phyloP scores from a whole-genome alignment of 2,888 invertebrate genomes.

The Diaprepes abbreviatus region DNA sequence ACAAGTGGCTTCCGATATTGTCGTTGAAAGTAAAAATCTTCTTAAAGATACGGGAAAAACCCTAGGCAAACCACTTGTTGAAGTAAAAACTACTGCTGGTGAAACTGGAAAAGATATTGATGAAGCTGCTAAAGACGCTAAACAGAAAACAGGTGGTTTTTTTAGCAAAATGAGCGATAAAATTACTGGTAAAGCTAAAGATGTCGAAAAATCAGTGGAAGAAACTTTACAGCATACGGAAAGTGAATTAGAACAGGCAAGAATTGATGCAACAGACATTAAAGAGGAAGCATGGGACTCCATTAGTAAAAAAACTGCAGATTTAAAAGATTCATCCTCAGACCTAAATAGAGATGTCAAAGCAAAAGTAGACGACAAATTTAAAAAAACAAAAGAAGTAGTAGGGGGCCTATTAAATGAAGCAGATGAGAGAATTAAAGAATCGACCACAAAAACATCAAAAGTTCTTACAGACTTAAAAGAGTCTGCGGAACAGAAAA shows the following conservation, averaged over 20 bases:
- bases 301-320: background rate
- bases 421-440: background rate
- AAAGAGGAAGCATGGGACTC: background rate
- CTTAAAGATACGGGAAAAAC: no score
- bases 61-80: background rate
- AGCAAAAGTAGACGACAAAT: background rate
- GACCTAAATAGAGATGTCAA: background rate
- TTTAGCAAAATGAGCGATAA: constrained; percentile 34
- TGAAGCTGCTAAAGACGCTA: background rate
- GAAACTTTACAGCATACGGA: constrained; percentile 12
- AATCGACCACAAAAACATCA: background rate
- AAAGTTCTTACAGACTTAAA: background rate
- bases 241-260: constrained; percentile 45
- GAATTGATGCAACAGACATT: constrained; percentile 35
- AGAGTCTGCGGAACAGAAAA: background rate
- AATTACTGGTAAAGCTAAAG: constrained; percentile 34
- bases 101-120: constrained; percentile 3
- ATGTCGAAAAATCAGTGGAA: constrained; percentile 30
- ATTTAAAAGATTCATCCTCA: background rate
- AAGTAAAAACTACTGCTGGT: constrained; percentile 4
- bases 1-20: constrained; percentile 24
- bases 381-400: no score
- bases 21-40: background rate
- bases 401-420: no score
- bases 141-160: constrained; percentile 29